These are phyloP conservation scores for Chondrilla cf. caribensis DNA, from an alignment of 37 sponge, comb jelly and placozoan species.

Conservation along the genomic window DNA sequence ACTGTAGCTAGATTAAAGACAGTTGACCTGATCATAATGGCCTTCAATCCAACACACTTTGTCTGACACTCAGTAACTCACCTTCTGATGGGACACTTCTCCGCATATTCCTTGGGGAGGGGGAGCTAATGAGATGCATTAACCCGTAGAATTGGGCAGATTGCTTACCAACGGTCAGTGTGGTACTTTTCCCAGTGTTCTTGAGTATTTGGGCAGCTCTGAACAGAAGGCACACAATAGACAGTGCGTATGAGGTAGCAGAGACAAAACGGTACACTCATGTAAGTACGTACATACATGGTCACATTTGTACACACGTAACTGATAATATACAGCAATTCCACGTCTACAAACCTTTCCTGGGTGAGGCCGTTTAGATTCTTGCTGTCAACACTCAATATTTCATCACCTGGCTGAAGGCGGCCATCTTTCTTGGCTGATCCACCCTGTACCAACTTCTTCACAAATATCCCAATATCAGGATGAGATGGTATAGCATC, in stretches of 20 bases:
- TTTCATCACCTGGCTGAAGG: conserved; percentile 70
- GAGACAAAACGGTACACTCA: too few species aligned
- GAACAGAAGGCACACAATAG: background rate
- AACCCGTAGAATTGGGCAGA: conserved; percentile 54
- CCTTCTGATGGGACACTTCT: background rate
- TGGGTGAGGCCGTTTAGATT: conserved; percentile 49
- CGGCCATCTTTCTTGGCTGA: conserved; percentile 69
- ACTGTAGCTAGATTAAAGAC: too few species aligned
- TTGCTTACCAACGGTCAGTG: conserved; percentile 52
- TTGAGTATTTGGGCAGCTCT: conserved; percentile 58
- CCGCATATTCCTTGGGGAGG: conserved; percentile 24
- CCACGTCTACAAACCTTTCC: conserved; percentile 23
- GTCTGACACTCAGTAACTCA: too few species aligned
- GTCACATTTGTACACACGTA: too few species aligned
- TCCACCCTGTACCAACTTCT: conserved; percentile 50
- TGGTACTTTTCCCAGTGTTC: conserved; percentile 30
- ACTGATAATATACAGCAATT: too few species aligned
- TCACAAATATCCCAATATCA: conserved; percentile 52
- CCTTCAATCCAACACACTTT: too few species aligned
- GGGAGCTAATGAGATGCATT: conserved; percentile 3
- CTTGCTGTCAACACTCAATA: conserved; percentile 45
- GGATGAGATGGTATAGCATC: background rate
- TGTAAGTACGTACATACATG: too few species aligned
- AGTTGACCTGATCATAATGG: too few species aligned
- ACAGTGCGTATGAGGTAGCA: background rate